Base-by-base conservation (phyloP, 2,113 vertebrate genomes). In the Catharus fuscescens region DNA sequence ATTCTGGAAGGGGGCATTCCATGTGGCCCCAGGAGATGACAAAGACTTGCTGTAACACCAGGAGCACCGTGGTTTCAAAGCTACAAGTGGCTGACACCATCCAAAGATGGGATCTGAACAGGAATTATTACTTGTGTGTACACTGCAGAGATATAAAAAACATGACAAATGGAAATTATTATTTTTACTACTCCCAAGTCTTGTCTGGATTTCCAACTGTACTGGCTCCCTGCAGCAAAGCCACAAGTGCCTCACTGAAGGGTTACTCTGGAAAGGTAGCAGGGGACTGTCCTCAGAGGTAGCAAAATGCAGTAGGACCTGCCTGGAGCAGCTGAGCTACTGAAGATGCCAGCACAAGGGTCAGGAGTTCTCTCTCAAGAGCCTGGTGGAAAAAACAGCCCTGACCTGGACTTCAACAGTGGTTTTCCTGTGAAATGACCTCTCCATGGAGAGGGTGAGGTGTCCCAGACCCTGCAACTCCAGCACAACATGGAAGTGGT, bases 391-490 rank as follows among this genome's bases (percentile, higher is more conserved):
- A 83, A 53, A 54, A 79, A 4, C 13, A 82, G 15, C 44, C 14
- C 48, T 67, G 38, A 54, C 6, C 17, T 11, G 16, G n/a, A 12
- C 10, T 29, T 77, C 34, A 62, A 2, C 12, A 14, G 18, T 34
- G 18, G 13, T 7, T 9, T 32, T 91, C 10, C 44, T 38, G 19
- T 34, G 31, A 56, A 54, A 29, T 15, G 54, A 31, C 17, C 17
- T 38, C 47, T 29, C 34, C n/a, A 18, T 3, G 69, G 31, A 28
- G 9, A 14, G 12, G 19, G 5, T 31, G 5, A 32, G 9, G 10
- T 38, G 40, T 23, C 18, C 62, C 59, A 83, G 53, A 36, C n/a
- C 57, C 44, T 47, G 6, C 0, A 0, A 17, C 36, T 64, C 29
- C 67, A 47, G 0, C 8, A 47, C 40, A 45, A 29, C 52, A 10